Percentiles rank a stretch among this genome's conserved stretches.
Conservation (phyloP, 2,797 vertebrate genomes). For the Argyrosomus regius region DNA sequence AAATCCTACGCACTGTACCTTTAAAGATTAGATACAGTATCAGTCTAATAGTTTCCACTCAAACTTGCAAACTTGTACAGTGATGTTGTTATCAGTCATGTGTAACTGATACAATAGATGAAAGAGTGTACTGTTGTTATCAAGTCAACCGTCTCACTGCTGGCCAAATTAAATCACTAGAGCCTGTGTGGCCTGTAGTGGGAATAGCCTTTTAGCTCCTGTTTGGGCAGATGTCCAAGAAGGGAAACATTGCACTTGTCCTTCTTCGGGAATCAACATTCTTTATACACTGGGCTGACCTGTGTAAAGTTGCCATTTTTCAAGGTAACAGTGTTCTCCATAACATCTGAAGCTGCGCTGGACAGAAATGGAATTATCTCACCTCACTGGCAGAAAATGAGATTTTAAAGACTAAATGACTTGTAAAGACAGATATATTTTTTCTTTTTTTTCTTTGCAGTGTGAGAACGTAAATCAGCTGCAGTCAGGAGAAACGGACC, state of each 20-base stretch:
- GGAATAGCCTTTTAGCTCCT: not conserved
- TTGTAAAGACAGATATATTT: constrained; percentile 32
- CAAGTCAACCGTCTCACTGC: constrained; percentile 6
- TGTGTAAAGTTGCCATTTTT: not conserved
- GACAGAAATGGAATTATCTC: constrained; percentile 10
- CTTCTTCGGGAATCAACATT: not conserved
- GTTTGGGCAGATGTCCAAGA: not conserved
- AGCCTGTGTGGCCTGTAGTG: not conserved
- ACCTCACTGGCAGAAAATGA: not conserved
- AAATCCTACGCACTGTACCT: too few relatives aligned
- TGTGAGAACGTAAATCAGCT: constrained; percentile 58
- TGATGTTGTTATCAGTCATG: constrained; percentile 5
- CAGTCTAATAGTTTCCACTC: not conserved
- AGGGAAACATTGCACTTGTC: constrained; percentile 2
- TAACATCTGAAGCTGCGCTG: not conserved
- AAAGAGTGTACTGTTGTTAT: constrained; percentile 17
- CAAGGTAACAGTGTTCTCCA: not conserved
- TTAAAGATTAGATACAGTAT: not conserved
- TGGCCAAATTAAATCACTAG: constrained; percentile 15
- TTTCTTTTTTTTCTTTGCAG: constrained; percentile 44
- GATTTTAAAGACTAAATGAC: constrained; percentile 25
- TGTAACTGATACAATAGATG: constrained; percentile 12
- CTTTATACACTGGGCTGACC: not conserved
- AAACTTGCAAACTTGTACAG: not conserved
- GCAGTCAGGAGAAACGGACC: constrained; percentile 55